A percentile compares a stretch with the other conserved stretches of the same genome.
phyloP scores from a whole-genome alignment of 2,113 vertebrate genomes.

The Clarias gariepinus region DNA sequence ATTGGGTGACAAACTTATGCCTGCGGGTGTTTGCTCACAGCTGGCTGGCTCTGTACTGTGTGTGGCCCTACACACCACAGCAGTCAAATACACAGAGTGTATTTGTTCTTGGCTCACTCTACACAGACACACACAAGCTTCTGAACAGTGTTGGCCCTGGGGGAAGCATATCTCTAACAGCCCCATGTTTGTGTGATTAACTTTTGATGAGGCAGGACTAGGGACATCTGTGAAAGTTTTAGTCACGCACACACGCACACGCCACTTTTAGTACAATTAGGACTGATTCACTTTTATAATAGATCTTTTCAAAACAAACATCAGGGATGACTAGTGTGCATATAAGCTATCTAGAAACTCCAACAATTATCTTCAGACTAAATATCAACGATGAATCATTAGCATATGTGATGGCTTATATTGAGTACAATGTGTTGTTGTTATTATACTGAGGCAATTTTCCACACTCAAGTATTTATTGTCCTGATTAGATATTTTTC shows the following conservation, averaged over 20 bases:
- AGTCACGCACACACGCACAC: constrained; percentile 22
- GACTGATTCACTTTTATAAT: constrained; percentile 46
- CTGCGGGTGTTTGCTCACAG: constrained; percentile 31
- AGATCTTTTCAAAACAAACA: constrained; percentile 44
- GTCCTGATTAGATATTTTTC: neutral
- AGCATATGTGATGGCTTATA: constrained; percentile 12
- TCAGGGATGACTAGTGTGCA: constrained; percentile 9
- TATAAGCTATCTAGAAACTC: constrained; percentile 21
- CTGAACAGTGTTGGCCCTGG: constrained; percentile 37
- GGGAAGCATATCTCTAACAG: constrained; percentile 42
- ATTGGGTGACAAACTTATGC: constrained; percentile 17
- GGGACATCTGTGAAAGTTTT: constrained; percentile 58
- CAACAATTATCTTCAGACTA: constrained; percentile 46
- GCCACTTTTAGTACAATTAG: constrained; percentile 33
- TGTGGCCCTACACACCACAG: constrained; percentile 28
- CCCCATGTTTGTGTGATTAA: constrained; percentile 54
- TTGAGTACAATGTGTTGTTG: neutral
- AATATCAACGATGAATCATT: constrained; percentile 55
- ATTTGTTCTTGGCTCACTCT: constrained; percentile 23
- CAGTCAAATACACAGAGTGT: neutral
- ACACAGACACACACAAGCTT: constrained; percentile 26
- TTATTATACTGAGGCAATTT: neutral
- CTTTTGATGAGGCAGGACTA: constrained; percentile 53
- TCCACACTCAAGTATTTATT: neutral
- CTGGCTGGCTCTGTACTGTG: constrained; percentile 39